phyloP scores from a whole-genome alignment of 2,888 invertebrate species.

The Erebia epiphron region DNA sequence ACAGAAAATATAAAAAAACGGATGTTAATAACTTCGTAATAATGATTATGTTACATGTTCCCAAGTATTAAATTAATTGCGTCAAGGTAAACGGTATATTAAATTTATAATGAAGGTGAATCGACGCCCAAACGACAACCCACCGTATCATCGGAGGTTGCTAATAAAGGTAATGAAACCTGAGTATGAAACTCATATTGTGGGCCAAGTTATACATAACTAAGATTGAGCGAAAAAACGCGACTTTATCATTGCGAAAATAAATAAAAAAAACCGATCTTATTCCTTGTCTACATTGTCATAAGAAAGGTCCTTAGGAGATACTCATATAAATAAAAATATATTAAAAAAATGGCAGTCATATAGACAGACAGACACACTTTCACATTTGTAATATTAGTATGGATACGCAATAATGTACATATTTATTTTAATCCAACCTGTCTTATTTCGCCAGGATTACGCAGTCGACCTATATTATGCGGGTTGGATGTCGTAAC shows the following conservation, averaged over 20 bases:
- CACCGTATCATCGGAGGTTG: not conserved
- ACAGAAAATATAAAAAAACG: not conserved
- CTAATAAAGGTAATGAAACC: not conserved
- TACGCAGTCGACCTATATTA: constrained; percentile 4
- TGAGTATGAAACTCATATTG: not conserved
- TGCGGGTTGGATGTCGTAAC: constrained; percentile 15
- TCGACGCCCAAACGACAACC: not conserved
- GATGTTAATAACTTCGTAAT: not conserved
- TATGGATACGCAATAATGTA: too few relatives aligned
- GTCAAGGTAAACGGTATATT: not conserved
- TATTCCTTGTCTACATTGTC: too few relatives aligned
- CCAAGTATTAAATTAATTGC: not conserved
- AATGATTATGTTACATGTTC: too few relatives aligned
- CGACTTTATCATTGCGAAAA: too few relatives aligned
- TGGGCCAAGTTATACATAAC: not conserved
- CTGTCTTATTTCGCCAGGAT: not conserved
- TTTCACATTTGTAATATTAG: too few relatives aligned
- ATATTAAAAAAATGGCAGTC: too few relatives aligned
- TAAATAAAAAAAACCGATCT: too few relatives aligned
- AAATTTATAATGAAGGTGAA: not conserved
- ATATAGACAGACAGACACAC: too few relatives aligned
- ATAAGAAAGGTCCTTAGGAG: too few relatives aligned
- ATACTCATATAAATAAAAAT: too few relatives aligned
- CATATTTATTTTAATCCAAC: not conserved
- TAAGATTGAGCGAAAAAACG: too few relatives aligned